Evolutionary conservation across 2,113 vertebrate species (phyloP).

Genomic region (Cyanoderma ruficeps): DNA sequence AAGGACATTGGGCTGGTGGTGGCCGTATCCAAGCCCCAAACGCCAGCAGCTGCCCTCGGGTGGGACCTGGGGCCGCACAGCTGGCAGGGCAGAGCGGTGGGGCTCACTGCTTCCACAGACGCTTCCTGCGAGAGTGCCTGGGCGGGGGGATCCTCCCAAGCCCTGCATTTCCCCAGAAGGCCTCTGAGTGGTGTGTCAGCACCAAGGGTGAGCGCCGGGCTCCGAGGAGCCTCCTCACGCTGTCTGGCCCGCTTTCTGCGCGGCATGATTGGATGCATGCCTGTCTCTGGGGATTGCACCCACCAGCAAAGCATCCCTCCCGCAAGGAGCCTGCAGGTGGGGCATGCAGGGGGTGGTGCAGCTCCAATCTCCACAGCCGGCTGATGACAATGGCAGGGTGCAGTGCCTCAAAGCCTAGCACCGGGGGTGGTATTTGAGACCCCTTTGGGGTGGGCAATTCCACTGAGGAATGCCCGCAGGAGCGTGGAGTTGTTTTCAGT

Average conservation of each 20-base stretch:
- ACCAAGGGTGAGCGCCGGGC: conserved; percentile 19
- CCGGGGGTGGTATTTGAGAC: neutral
- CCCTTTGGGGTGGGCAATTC: neutral
- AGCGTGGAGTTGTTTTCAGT: rapidly evolving
- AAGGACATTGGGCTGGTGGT: rapidly evolving
- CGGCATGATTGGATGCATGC: neutral
- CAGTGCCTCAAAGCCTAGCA: neutral
- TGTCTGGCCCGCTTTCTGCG: neutral
- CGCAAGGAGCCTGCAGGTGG: neutral
- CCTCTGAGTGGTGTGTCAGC: conserved; percentile 77
- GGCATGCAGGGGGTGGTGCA: neutral
- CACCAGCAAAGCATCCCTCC: neutral
- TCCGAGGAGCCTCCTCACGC: neutral
- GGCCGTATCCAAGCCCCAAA: neutral
- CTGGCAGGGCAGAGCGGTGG: neutral
- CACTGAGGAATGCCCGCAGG: neutral
- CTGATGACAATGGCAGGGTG: neutral
- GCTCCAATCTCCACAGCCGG: neutral
- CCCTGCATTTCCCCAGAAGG: conserved; percentile 70
- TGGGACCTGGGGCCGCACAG: neutral
- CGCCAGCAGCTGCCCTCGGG: rapidly evolving
- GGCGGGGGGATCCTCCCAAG: neutral
- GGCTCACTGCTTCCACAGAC: neutral
- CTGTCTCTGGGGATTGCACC: neutral
- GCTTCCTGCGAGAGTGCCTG: neutral